phyloP scores from a whole-genome alignment of 2,797 vertebrate species.

The Hyperoplus lanceolatus region DNA sequence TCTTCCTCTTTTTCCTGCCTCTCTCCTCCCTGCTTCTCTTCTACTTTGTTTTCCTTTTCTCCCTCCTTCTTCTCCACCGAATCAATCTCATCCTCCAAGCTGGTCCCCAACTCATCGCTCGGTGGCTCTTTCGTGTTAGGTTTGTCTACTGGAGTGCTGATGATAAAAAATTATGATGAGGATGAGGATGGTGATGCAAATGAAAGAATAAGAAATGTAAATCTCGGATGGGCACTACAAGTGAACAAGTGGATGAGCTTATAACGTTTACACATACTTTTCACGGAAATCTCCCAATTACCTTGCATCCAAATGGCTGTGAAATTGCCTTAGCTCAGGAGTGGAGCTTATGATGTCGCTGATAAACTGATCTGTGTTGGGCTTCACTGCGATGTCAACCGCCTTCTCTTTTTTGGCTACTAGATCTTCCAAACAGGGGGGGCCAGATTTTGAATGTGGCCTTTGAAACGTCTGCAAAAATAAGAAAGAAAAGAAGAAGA shows the following conservation, averaged over 20 bases:
- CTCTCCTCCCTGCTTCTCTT: constrained; percentile 27
- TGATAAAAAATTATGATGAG: constrained; percentile 21
- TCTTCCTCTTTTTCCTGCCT: constrained; percentile 42
- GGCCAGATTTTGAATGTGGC: constrained; percentile 63
- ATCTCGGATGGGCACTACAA: background rate
- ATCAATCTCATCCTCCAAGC: constrained; percentile 70
- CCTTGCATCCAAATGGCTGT: constrained; percentile 71
- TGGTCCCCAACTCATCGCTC: constrained; percentile 35
- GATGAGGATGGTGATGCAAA: background rate
- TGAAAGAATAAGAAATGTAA: background rate
- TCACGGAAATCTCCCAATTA: constrained; percentile 43
- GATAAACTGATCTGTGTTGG: constrained; percentile 71
- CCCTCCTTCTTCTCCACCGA: constrained; percentile 16
- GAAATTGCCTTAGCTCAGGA: constrained; percentile 83
- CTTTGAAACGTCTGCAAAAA: constrained; percentile 52
- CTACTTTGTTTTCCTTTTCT: constrained; percentile 19
- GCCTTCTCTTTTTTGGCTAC: constrained; percentile 49
- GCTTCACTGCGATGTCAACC: constrained; percentile 44
- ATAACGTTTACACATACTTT: background rate
- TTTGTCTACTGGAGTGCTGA: constrained; percentile 65
- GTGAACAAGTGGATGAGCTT: background rate
- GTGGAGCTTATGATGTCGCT: constrained; percentile 85
- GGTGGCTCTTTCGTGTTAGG: constrained; percentile 20
- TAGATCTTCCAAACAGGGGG: constrained; percentile 61
- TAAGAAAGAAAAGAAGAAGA: background rate